Evolutionary conservation across 1,140 invertebrate species (phyloP).

Genomic region (Daktulosphaira vitifoliae): DNA sequence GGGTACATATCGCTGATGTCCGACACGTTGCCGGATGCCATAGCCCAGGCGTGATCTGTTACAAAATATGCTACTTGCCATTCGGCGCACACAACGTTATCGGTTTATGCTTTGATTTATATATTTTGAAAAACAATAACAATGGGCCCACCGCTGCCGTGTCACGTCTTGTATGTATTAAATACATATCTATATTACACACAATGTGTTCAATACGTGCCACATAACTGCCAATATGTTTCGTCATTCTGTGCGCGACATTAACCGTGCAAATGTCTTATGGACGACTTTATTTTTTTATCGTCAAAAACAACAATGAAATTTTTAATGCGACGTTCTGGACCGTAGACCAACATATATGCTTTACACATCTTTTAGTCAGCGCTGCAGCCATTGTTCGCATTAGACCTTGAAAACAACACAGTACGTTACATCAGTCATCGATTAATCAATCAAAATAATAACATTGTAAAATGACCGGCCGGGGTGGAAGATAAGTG

Average conservation of each 20-base stretch:
- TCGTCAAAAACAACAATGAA: too few relatives aligned
- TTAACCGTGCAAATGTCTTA: neutral
- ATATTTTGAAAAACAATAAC: constrained; percentile 32
- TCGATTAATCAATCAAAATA: constrained; percentile 32
- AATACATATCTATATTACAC: neutral
- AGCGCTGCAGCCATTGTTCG: too few relatives aligned
- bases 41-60: constrained; percentile 29
- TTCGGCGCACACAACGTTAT: constrained; percentile 22
- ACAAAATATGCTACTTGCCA: constrained; percentile 22
- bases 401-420: too few relatives aligned
- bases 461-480: neutral
- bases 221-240: neutral
- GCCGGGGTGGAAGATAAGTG: constrained; percentile 13
- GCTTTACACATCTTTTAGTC: too few relatives aligned
- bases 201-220: neutral
- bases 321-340: too few relatives aligned
- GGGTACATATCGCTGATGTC: constrained; percentile 18
- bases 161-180: constrained; percentile 6
- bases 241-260: neutral
- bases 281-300: constrained; percentile 4
- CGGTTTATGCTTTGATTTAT: constrained; percentile 33
- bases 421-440: neutral
- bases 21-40: constrained; percentile 30
- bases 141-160: constrained; percentile 5
- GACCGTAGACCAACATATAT: too few relatives aligned